Base-by-base conservation (phyloP, 2,113 vertebrate species). In the Muntiacus muntjak region DNA sequence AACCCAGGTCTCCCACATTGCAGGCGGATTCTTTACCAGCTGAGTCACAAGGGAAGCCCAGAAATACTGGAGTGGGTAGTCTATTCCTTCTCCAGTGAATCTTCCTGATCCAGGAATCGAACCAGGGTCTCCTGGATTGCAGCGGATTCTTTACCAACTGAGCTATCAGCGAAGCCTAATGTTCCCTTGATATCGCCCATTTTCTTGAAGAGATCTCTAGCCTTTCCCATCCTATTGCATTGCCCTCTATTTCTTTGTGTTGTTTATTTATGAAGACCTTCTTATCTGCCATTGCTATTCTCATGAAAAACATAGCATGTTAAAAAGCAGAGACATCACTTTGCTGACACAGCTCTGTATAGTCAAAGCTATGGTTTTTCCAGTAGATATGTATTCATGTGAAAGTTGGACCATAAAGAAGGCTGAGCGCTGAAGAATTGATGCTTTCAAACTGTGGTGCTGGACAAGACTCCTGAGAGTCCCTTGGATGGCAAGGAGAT, bases 391-490 rank as follows among this genome's bases (percentile, higher is more conserved):
- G 67, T 71, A 40, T 0, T 1, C n/a, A 40, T 40, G 19, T 71
- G 67, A 71, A n/a, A 71, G n/a, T 71, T 40, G n/a, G n/a, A 23
- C 67, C 67, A 40, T 71, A 40, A 40, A 71, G 67, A 71, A 0
- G 10, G n/a, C 67, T 40, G 67, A 36, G 19, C 1, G 0, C 67
- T 0, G 0, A 71, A 71, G 67, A 23, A 71, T 1, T 40, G 67
- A 40, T 71, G n/a, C 67, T 71, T 71, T 71, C n/a, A 12, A 71
- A 71, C 19, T 71, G 19, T 71, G n/a, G n/a, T 71, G 67, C n/a
- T 71, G 67, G 67, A 71, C n/a, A 71, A 71, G 67, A 71, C 67
- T 71, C 10, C n/a, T 71, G n/a, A 71, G 67, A 40, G 19, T 40
- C 67, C n/a, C 19, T 71, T 36, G 19, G 67, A 23, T 23, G 19